These are phyloP conservation scores for Myripristis jacobus DNA, from an alignment of 2,797 vertebrate species.

Conservation along the genomic window DNA sequence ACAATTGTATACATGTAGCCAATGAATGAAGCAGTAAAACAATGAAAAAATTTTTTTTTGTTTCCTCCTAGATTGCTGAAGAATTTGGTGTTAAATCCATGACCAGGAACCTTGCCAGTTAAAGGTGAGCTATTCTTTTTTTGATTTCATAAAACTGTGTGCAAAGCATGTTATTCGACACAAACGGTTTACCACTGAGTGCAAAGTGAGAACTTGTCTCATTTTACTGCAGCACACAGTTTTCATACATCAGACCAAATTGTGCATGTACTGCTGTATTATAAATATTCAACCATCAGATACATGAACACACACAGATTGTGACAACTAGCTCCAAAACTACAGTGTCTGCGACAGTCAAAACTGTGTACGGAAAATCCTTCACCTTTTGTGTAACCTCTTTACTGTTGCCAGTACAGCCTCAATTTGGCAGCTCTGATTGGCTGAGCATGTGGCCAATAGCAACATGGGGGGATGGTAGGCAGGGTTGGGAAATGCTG, in stretches of 20 bases:
- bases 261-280: neutral
- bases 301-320: conserved; percentile 13
- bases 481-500: conserved; percentile 64
- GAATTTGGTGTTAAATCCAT: conserved; percentile 60
- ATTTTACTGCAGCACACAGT: conserved; percentile 20
- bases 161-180: neutral
- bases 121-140: conserved; percentile 62
- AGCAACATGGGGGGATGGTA: conserved; percentile 75
- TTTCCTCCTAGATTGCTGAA: conserved; percentile 45
- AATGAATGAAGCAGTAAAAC: neutral
- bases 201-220: conserved; percentile 23
- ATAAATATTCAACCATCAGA: conserved; percentile 3
- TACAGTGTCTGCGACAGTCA: conserved; percentile 44
- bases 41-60: neutral
- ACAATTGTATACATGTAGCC: neutral
- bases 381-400: conserved; percentile 74
- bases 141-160: conserved; percentile 12
- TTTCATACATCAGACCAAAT: neutral
- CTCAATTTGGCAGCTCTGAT: conserved; percentile 68
- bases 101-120: conserved; percentile 46
- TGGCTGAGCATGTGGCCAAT: conserved; percentile 79
- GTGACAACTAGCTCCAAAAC: conserved; percentile 49
- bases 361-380: conserved; percentile 59
- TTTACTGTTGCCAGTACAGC: conserved; percentile 77
- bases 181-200: conserved; percentile 27